A percentile compares a stretch with the other conserved stretches of the same genome.
phyloP scores from a whole-genome alignment of 2,797 vertebrate genomes.

The Diplodus sargus region DNA sequence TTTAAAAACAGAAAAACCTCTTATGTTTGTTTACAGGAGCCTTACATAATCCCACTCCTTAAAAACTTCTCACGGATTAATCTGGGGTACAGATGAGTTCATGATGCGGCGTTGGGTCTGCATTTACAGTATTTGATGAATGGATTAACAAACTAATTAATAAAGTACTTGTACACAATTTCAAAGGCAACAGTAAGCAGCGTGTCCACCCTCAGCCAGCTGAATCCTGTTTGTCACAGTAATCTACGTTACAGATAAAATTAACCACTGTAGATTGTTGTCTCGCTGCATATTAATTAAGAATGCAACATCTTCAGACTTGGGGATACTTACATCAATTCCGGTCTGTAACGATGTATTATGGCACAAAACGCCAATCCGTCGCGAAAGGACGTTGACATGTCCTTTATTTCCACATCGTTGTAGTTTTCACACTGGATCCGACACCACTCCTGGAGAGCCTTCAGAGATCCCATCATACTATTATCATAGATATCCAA shows the following conservation, averaged over 20 bases:
- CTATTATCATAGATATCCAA: background rate
- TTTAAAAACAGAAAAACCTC: background rate
- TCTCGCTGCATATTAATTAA: background rate
- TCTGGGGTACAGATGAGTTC: too few relatives aligned
- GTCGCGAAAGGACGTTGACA: conserved; percentile 94
- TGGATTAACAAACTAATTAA: background rate
- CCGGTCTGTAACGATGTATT: conserved; percentile 93
- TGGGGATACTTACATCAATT: conserved; percentile 91
- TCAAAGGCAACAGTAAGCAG: background rate
- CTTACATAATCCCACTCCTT: conserved; percentile 1
- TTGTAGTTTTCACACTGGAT: conserved; percentile 90
- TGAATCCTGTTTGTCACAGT: too few relatives aligned
- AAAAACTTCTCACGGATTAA: too few relatives aligned
- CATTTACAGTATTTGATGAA: background rate
- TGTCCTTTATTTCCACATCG: conserved; percentile 91
- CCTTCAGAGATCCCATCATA: conserved; percentile 91
- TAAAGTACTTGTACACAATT: background rate
- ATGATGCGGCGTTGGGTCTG: background rate
- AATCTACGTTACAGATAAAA: background rate
- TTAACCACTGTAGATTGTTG: background rate
- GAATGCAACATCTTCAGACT: background rate
- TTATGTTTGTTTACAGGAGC: background rate
- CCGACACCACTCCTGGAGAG: conserved; percentile 95
- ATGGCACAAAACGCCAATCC: conserved; percentile 97
- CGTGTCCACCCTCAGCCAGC: background rate